Conservation (phyloP, 2,888 invertebrate genomes). For the Allygus modestus region DNA sequence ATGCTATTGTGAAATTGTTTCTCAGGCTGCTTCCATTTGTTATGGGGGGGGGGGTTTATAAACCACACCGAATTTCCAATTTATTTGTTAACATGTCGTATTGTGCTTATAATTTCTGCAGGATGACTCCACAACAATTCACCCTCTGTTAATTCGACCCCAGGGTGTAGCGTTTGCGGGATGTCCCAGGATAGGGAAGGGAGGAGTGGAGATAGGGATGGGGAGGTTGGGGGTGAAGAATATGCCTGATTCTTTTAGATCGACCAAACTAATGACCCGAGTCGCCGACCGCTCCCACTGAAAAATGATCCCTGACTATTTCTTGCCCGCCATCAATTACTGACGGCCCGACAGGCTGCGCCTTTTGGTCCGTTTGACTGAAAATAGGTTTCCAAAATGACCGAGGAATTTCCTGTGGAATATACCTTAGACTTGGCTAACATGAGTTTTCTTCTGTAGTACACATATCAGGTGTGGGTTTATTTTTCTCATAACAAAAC, state of each 20-base stretch:
- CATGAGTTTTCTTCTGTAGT: no score
- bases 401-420: background rate
- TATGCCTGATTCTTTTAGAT: slow-evolving; percentile 6
- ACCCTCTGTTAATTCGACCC: background rate
- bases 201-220: no score
- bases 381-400: slow-evolving; percentile 24
- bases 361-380: background rate
- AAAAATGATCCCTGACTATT: slow-evolving; percentile 50
- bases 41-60: no score
- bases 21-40: no score
- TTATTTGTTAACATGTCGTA: no score
- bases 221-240: background rate
- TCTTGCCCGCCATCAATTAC: slow-evolving; percentile 24
- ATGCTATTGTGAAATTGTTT: no score
- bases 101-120: slow-evolving; percentile 38
- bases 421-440: no score
- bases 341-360: slow-evolving; percentile 5
- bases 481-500: no score
- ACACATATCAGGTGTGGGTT: no score
- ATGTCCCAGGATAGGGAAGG: no score
- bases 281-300: background rate
- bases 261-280: slow-evolving; percentile 31
- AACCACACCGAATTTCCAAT: no score
- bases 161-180: no score
- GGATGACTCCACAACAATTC: background rate